Evolutionary conservation across 2,113 vertebrate species (phyloP).

Genomic region (Poicephalus meyeri): DNA sequence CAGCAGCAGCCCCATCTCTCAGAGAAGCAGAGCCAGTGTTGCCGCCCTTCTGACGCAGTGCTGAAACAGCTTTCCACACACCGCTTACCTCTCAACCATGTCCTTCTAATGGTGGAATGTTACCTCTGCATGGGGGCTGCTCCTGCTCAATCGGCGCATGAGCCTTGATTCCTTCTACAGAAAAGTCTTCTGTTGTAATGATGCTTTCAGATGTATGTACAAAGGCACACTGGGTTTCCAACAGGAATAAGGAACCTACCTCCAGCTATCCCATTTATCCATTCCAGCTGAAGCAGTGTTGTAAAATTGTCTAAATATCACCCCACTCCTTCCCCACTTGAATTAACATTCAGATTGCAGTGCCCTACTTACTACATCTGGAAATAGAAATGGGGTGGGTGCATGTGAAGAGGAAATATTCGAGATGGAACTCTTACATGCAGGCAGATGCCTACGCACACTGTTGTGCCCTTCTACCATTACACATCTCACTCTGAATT

Average conservation of each 20-base stretch:
- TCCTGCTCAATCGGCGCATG: background rate
- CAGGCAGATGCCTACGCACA: background rate
- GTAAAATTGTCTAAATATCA: background rate
- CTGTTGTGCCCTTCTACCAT: background rate
- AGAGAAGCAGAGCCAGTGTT: background rate
- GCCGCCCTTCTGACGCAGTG: background rate
- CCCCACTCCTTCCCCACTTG: background rate
- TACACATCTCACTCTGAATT: background rate
- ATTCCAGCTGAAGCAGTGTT: background rate
- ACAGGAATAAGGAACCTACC: background rate
- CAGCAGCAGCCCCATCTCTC: background rate
- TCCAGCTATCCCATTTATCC: background rate
- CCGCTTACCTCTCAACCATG: background rate
- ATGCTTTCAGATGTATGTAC: fast-evolving
- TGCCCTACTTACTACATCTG: background rate
- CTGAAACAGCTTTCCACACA: background rate
- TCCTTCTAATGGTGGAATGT: background rate
- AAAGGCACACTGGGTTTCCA: background rate
- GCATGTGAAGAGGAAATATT: background rate
- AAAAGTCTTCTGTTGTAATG: background rate
- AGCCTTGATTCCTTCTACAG: background rate
- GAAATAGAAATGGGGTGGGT: background rate
- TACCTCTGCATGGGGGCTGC: background rate
- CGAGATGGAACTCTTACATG: background rate
- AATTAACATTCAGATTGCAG: background rate